These are phyloP conservation scores for Cynopterus brachyotis DNA, from an alignment of 2,113 vertebrate genomes.

Conservation along the genomic window DNA sequence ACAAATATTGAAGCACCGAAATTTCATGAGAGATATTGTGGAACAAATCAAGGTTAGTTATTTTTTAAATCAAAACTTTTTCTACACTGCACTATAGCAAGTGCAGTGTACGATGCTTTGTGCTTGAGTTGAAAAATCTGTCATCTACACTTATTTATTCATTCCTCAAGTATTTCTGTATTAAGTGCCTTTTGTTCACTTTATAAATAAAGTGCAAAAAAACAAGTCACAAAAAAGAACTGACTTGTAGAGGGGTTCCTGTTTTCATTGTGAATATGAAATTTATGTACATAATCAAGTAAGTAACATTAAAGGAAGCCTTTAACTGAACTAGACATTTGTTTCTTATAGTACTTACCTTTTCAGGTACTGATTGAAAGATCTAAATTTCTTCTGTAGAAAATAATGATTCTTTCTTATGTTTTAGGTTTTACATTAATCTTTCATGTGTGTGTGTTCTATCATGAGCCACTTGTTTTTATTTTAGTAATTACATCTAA, in stretches of 20 bases:
- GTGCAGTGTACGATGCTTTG: not conserved
- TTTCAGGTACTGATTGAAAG: not conserved
- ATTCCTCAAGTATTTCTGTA: not conserved
- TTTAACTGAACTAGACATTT: not conserved
- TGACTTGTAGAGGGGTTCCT: not conserved
- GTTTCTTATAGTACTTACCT: not conserved
- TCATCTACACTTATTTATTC: not conserved
- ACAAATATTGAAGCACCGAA: not conserved
- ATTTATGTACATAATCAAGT: not conserved
- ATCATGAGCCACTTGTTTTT: not conserved
- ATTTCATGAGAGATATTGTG: not conserved
- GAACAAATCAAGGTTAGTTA: not conserved
- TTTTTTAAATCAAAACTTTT: not conserved
- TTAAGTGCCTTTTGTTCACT: not conserved
- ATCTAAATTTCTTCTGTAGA: not conserved
- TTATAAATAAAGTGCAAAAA: not conserved
- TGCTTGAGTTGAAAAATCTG: not conserved
- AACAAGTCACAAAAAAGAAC: not conserved
- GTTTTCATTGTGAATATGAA: not conserved
- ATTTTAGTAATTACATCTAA: slow-evolving; percentile 1
- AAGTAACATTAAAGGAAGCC: not conserved
- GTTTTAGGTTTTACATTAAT: not conserved
- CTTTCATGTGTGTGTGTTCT: not conserved
- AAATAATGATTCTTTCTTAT: not conserved
- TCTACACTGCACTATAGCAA: not conserved